Base-by-base conservation (phyloP, 2,888 invertebrate genomes). In the Eurytoma adleriae region DNA sequence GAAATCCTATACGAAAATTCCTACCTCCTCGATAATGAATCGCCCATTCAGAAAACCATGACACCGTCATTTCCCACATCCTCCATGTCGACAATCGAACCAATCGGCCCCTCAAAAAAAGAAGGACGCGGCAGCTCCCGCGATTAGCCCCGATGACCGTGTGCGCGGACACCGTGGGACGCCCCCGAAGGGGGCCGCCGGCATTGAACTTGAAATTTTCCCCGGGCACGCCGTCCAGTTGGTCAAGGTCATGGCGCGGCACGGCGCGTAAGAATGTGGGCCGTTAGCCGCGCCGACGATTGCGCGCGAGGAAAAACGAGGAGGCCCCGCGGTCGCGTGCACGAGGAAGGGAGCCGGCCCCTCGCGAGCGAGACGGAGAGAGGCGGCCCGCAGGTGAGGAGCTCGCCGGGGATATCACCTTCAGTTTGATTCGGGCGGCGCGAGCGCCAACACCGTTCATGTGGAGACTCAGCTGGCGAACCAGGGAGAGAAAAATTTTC, bases 231-330 rank as follows among this genome's bases (percentile, higher is more conserved):
- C 40, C 7, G 4, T 7, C 40, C 40, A 40, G 83, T 86, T 84
- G 86, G 86, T 86, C 86, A 86, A 86, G 86, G 86, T 85, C 86
- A 83, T 80, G 50, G 50, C 50, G 50, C 50, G 54, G 50, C 50
- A 3, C 50, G 54, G 62, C 68, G 48, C 56, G 64, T 16, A 82
- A 76, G 85, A 85, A 85, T 85, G 85, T 83, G 82, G 84, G 81
- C 84, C 85, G 83, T 85, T 85, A 84, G 83, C 74, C 83, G 77
- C 24, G 24, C 24, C 24, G 24, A 24, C 24, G 24, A 24, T 24
- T 24, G 24, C 24, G 24, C 24, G 24, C 20, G n/a, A 56, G 61
- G 70, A 70, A 50, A 66, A 27, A 66, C n/a, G 3, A 18, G 27
- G n/a, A 52, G 66, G 20, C 3, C 52, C 3, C 52, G 48, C 64